Evolutionary conservation across 2,888 invertebrate genomes (phyloP), one percentile per base, ranked within the genome.

Genomic region (Pandemis cinnamomeana): DNA sequence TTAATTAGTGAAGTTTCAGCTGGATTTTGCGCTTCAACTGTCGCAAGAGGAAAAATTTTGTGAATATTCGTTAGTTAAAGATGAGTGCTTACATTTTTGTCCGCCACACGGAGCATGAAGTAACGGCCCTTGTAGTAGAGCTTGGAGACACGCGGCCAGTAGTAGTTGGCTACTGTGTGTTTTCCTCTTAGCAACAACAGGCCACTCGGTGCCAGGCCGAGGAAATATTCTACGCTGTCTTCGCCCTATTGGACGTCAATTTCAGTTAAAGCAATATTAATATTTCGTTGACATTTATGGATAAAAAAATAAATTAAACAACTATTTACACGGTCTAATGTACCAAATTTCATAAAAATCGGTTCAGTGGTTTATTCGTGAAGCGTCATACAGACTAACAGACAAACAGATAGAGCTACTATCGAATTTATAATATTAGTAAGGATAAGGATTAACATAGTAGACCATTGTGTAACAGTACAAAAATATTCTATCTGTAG

Each of bases 61-160:
- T 58, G 8, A 41, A 10, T 48, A 61, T 7, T 74, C 67, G 71
- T 77, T 70, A 75, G 69, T 72, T 74, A 53, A 60, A 55, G 62
- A 71, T 68, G 75, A 75, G 68, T 77, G 94, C 96, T 97, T 95
- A 98, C 98, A 94, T 98, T 98, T 95, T 99, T 99, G 94, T 99
- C 99, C 84, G 97, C 97, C 80, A 99, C 99, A 86, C 98, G 96
- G 75, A 99, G 95, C 98, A 99, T 99, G 94, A 99, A 99, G 94
- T 98, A 98, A 87, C 98, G 97, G 84, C 98, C 98, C 95, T 99
- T 99, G 95, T 98, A 98, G 92, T 98, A 98, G 86, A 99, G 97
- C 95, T 99, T 99, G 83, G 98, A 97, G 88, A 99, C 99, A 86
- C 99, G 96, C 78, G 99, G 99, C 99, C 99, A 99, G 95, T 98